Percentiles rank a stretch among this genome's conserved stretches.
These are phyloP conservation scores for Oppia nitens DNA, from an alignment of 1,140 invertebrate species.

Conservation along the genomic window DNA sequence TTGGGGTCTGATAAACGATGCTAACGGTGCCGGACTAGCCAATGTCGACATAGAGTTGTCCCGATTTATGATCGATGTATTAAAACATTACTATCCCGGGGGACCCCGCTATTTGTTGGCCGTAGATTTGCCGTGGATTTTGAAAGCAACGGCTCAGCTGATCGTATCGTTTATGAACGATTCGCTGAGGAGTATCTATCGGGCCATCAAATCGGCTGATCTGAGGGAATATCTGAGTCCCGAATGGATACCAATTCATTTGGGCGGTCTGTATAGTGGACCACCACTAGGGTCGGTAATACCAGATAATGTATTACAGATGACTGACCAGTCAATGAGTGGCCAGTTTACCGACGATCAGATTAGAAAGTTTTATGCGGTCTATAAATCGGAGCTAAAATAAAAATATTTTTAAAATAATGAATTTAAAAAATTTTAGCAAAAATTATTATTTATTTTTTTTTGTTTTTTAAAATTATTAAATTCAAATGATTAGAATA, in stretches of 20 bases:
- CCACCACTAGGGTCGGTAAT: neutral
- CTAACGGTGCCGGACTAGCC: neutral
- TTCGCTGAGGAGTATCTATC: too few relatives aligned
- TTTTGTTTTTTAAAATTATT: too few relatives aligned
- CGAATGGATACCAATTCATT: too few relatives aligned
- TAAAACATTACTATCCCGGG: neutral
- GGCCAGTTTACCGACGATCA: neutral
- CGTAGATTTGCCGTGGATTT: neutral
- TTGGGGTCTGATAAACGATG: conserved; percentile 2
- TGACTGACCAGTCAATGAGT: too few relatives aligned
- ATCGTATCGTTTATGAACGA: conserved; percentile 1
- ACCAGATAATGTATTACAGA: too few relatives aligned
- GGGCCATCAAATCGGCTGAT: too few relatives aligned
- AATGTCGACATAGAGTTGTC: conserved; percentile 7
- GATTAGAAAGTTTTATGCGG: neutral
- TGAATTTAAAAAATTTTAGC: too few relatives aligned
- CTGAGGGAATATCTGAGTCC: too few relatives aligned
- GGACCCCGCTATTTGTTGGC: neutral
- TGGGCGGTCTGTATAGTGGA: neutral
- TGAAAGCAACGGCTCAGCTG: neutral
- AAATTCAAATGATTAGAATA: too few relatives aligned
- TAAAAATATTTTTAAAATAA: too few relatives aligned
- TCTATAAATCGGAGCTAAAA: neutral
- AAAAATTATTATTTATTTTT: too few relatives aligned
- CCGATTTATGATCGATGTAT: neutral